phyloP scores from a whole-genome alignment of 2,888 invertebrate species.

The Hipparchia semele region DNA sequence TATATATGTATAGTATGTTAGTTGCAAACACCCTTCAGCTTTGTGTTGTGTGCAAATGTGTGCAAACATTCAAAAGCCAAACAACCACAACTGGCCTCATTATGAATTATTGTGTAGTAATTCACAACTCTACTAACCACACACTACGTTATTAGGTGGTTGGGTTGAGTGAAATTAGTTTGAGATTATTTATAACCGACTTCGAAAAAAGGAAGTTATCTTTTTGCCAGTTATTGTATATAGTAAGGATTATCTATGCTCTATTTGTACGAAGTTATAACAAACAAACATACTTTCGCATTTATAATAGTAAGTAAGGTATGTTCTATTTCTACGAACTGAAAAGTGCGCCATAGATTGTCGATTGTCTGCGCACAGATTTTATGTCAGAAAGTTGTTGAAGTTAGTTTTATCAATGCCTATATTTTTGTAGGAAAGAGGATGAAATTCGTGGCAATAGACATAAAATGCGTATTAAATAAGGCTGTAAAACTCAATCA shows the following conservation, averaged over 20 bases:
- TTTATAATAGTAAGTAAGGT: too few species aligned
- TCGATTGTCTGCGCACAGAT: too few species aligned
- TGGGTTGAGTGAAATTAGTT: not conserved
- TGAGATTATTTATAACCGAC: not conserved
- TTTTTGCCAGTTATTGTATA: too few species aligned
- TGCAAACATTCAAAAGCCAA: constrained; percentile 23
- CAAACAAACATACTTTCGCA: too few species aligned
- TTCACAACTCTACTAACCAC: constrained; percentile 13
- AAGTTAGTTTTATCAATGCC: not conserved
- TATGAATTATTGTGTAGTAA: constrained; percentile 15
- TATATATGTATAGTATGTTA: not conserved
- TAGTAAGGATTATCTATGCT: too few species aligned
- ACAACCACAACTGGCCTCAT: constrained; percentile 22
- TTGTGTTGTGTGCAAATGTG: constrained; percentile 14
- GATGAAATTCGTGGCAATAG: not conserved
- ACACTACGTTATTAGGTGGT: not conserved
- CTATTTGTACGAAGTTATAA: too few species aligned
- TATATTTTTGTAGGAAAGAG: not conserved
- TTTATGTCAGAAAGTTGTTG: not conserved
- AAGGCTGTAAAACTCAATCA: constrained; percentile 13
- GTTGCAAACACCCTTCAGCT: constrained; percentile 21
- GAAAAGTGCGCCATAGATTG: too few species aligned
- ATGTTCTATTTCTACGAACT: too few species aligned
- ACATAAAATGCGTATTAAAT: not conserved
- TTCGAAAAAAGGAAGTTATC: too few species aligned